Percentiles rank a stretch among this genome's conserved stretches.
Evolutionary conservation across 2,797 vertebrate genomes (phyloP).

Genomic region (Periparus ater): DNA sequence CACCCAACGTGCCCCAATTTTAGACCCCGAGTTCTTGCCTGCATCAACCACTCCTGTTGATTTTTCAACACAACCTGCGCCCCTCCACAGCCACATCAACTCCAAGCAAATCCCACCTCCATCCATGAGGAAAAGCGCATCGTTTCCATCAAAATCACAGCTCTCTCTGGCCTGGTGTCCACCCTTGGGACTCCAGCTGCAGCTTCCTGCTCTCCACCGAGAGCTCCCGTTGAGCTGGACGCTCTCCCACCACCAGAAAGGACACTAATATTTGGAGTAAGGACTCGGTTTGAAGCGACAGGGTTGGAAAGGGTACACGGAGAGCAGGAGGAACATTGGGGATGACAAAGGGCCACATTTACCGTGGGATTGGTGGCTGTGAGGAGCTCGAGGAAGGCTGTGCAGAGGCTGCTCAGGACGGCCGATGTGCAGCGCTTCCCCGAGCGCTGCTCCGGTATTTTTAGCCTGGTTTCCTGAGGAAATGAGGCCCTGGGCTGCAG

Average conservation of each 20-base stretch:
- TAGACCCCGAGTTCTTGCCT: neutral
- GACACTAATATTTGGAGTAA: neutral
- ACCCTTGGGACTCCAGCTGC: neutral
- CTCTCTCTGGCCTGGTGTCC: neutral
- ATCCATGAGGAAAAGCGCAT: accelerated
- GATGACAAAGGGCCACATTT: accelerated
- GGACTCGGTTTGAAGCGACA: neutral
- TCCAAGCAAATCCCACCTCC: neutral
- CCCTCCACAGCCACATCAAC: accelerated
- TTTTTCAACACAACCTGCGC: neutral
- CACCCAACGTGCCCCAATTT: neutral
- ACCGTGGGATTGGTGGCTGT: accelerated
- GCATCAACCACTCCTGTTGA: too few species aligned
- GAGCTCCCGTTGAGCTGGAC: neutral
- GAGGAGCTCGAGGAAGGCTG: neutral
- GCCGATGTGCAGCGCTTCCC: neutral
- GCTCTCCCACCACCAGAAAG: neutral
- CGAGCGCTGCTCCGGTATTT: neutral
- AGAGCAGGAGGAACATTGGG: accelerated
- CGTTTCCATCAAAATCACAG: neutral
- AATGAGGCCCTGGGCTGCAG: neutral
- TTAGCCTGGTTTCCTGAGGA: constrained; percentile 28
- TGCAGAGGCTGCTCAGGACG: neutral
- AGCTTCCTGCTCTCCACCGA: neutral
- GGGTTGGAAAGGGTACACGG: accelerated